A percentile compares a stretch with the other conserved stretches of the same genome.
Conservation (phyloP, 64 coral and sea anemone species). For the Anthopleura sola region DNA sequence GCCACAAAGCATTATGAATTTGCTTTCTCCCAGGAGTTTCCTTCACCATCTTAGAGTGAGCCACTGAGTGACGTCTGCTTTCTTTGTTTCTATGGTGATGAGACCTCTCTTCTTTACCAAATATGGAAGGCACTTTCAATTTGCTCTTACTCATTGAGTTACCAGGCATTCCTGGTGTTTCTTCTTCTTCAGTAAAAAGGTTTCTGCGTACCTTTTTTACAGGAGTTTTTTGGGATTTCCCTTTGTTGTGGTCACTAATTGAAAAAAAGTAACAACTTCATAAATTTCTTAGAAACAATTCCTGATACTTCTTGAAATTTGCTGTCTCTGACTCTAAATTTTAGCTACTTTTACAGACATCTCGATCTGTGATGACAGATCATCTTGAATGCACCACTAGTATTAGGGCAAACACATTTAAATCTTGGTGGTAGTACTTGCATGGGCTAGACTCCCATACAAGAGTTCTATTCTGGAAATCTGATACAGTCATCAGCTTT, state of each 20-base stretch:
- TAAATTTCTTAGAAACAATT: neutral
- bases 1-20: constrained; percentile 64
- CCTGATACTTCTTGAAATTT: too few species aligned
- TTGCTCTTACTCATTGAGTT: neutral
- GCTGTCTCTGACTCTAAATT: too few species aligned
- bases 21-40: constrained; percentile 84
- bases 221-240: constrained; percentile 49
- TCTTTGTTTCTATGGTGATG: neutral
- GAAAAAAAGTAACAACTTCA: neutral
- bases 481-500: too few species aligned
- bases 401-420: too few species aligned
- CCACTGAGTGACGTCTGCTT: constrained; percentile 16
- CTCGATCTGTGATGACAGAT: too few species aligned
- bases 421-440: too few species aligned
- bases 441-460: too few species aligned
- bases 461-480: too few species aligned
- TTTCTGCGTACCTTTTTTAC: constrained; percentile 89
- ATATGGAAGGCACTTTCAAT: neutral
- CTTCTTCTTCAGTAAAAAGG: constrained; percentile 53
- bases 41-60: constrained; percentile 32
- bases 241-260: neutral
- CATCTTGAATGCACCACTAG: too few species aligned
- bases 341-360: too few species aligned
- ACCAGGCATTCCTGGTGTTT: neutral
- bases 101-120: constrained; percentile 15